These are phyloP conservation scores for Triops longicaudatus DNA, from an alignment of 1,140 invertebrate species.

Conservation along the genomic window DNA sequence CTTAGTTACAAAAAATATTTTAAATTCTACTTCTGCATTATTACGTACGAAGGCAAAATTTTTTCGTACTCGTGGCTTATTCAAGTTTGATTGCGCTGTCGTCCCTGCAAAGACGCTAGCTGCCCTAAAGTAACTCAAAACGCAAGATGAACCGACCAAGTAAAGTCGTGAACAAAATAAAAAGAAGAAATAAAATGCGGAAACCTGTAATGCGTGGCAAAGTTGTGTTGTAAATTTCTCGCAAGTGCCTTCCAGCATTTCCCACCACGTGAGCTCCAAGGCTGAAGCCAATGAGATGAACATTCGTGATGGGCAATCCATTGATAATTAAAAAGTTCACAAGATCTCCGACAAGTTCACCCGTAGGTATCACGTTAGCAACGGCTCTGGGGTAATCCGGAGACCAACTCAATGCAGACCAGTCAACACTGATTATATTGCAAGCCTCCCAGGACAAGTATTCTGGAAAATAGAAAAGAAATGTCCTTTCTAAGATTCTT, in stretches of 20 bases:
- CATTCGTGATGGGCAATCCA: constrained; percentile 20
- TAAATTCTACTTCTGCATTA: too few relatives aligned
- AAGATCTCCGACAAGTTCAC: constrained; percentile 41
- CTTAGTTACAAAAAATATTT: too few relatives aligned
- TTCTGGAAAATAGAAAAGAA: constrained; percentile 35
- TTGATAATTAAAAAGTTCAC: constrained; percentile 30
- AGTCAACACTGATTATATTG: constrained; percentile 51
- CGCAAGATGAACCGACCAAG: too few relatives aligned
- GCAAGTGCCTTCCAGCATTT: neutral
- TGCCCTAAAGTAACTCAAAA: neutral
- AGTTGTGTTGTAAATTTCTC: neutral
- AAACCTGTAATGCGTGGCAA: constrained; percentile 28
- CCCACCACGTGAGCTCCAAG: constrained; percentile 26
- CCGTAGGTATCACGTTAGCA: constrained; percentile 46
- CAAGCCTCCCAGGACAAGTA: constrained; percentile 41
- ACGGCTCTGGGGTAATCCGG: constrained; percentile 41
- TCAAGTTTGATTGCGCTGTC: too few relatives aligned
- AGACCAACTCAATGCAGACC: constrained; percentile 38
- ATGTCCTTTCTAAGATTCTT: too few relatives aligned
- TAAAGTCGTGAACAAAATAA: too few relatives aligned
- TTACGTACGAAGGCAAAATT: too few relatives aligned
- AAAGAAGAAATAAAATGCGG: too few relatives aligned
- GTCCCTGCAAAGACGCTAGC: too few relatives aligned
- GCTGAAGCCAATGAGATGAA: constrained; percentile 31
- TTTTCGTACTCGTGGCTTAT: too few relatives aligned